Percentiles rank a stretch among this genome's conserved stretches.
Conservation (phyloP, 2,113 vertebrate genomes). For the Coptodon bakossiorum region DNA sequence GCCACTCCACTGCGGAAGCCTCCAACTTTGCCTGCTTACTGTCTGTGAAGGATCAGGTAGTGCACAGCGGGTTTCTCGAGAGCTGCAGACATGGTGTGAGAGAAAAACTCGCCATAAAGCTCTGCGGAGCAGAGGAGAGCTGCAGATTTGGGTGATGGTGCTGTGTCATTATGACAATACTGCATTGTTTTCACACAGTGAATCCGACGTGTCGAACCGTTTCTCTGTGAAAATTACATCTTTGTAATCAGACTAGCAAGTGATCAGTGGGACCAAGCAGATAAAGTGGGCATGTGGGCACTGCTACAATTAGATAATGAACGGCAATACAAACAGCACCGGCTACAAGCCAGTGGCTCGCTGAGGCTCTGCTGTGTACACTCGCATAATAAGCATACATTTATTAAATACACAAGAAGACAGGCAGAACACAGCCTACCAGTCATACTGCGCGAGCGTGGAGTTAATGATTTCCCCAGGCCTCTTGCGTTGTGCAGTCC, state of each 20-base stretch:
- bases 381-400: not conserved
- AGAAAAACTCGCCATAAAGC: not conserved
- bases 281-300: not conserved
- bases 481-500: slow-evolving; percentile 21
- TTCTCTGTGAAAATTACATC: not conserved
- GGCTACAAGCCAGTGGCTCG: not conserved
- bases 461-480: slow-evolving; percentile 55
- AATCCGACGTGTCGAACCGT: not conserved
- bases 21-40: not conserved
- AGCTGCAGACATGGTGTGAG: not conserved
- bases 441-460: slow-evolving; percentile 37
- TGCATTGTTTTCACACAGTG: not conserved
- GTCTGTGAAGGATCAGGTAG: not conserved
- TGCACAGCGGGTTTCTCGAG: not conserved
- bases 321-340: not conserved
- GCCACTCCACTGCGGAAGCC: not conserved
- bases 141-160: not conserved
- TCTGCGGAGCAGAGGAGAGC: not conserved
- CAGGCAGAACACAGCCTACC: slow-evolving; percentile 46
- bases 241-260: not conserved
- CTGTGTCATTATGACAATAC: accelerated
- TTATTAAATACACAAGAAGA: not conserved
- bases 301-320: not conserved
- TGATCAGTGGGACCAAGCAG: not conserved
- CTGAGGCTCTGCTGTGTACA: not conserved